Percentiles rank a stretch among this genome's conserved stretches.
These are phyloP conservation scores for Callitettix versicolor DNA, from an alignment of 1,140 invertebrate species.

Conservation along the genomic window DNA sequence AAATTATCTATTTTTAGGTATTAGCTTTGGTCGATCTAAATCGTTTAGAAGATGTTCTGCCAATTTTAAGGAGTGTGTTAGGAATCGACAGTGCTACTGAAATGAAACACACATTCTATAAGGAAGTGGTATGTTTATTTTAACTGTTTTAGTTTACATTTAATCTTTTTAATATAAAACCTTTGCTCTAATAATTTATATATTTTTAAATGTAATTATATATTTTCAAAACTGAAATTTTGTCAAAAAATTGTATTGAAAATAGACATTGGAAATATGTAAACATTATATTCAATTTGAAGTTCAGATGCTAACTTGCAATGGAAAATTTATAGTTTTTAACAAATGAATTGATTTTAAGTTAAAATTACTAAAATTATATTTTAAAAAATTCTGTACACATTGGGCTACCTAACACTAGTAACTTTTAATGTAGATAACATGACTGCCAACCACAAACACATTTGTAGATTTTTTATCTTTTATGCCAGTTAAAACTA, in stretches of 20 bases:
- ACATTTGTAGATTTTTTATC: no score
- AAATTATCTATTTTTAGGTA: no score
- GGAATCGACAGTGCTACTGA: conserved; percentile 40
- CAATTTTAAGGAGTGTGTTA: conserved; percentile 44
- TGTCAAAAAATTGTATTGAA: neutral
- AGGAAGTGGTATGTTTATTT: conserved; percentile 34
- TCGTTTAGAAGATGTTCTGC: conserved; percentile 50
- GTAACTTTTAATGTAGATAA: no score
- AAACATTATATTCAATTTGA: neutral
- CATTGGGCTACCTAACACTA: no score
- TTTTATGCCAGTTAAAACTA: no score
- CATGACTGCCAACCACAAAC: no score
- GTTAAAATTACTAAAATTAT: no score
- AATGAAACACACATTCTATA: conserved; percentile 40
- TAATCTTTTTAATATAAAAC: no score
- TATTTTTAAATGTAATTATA: neutral
- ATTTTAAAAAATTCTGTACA: no score
- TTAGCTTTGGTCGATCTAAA: conserved; percentile 45
- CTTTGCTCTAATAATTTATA: no score
- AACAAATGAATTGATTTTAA: no score
- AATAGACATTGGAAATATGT: neutral
- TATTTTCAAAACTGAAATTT: neutral
- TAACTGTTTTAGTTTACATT: conserved; percentile 2
- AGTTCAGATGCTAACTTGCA: neutral
- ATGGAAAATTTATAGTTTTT: neutral